Conservation (phyloP, 2,888 invertebrate species). For the Tridacna gigas region DNA sequence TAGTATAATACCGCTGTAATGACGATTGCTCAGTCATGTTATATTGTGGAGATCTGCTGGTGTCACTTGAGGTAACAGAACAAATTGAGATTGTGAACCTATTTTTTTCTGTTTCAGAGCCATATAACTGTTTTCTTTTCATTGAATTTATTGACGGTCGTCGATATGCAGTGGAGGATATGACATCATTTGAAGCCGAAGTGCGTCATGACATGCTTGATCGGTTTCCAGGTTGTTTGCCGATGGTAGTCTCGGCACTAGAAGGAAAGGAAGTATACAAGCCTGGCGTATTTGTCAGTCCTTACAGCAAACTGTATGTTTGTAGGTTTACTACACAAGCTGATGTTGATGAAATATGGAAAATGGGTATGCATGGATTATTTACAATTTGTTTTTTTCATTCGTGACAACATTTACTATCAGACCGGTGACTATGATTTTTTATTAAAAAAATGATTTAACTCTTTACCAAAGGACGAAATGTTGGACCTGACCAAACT, state of each 20-base stretch:
- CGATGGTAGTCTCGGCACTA: conserved; percentile 43
- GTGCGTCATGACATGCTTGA: conserved; percentile 47
- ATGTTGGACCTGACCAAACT: no score
- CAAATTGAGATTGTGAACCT: neutral
- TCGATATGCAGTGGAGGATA: conserved; percentile 11
- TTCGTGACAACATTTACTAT: neutral
- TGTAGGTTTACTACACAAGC: conserved; percentile 42
- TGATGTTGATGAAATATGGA: conserved; percentile 46
- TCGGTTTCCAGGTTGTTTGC: conserved; percentile 30
- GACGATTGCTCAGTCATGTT: no score
- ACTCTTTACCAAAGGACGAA: no score
- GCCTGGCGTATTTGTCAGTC: conserved; percentile 43
- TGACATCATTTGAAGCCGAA: conserved; percentile 55
- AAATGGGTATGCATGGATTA: conserved; percentile 31
- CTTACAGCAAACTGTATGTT: conserved; percentile 47
- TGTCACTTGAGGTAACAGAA: neutral
- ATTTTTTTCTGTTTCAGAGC: conserved; percentile 37
- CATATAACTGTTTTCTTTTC: conserved; percentile 44
- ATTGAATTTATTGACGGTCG: conserved; percentile 47
- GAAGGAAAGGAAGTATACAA: conserved; percentile 45
- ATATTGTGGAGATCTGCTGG: no score
- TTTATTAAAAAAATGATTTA: neutral
- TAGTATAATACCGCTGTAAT: no score
- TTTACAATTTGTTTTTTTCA: neutral
- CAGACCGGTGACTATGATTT: neutral